Evolutionary conservation across 92 coral and sea anemone species (phyloP), one percentile per base, ranked within the genome.

Genomic region (Metridium senile): DNA sequence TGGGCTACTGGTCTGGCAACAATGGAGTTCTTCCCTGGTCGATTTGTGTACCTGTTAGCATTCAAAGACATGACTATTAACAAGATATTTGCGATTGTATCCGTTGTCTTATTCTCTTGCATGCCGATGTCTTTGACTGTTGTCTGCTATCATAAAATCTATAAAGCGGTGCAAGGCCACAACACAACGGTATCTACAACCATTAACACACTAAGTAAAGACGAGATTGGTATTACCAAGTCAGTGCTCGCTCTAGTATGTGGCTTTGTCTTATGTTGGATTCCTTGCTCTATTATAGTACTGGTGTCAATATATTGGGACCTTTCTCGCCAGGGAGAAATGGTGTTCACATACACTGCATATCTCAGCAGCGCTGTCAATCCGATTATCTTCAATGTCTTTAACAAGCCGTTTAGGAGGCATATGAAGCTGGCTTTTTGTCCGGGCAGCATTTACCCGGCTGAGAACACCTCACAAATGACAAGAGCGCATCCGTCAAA

Each of bases 161-260:
- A 29, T 31, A 58, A 71, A 51, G 72, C 62, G 18, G 72, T 80
- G 33, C 71, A 61, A 58, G 28, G 9, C 0, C 84, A 80, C 26
- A 70, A 80, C 34, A 71, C 25, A 1, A 49, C 26, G 22, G 71
- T 80, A 7, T 34, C 62, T 4, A 27, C 77, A 21, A 67, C 56
- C 21, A 22, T 65, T 20, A 52, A 66, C 43, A 33, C 57, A 63
- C 28, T 72, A 30, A 72, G 76, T 21, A 72, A 72, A 8, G 76
- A 72, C 27, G 76, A 72, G 31, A 22, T 72, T 26, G 46, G 33
- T n/a, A 31, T 72, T 28, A 70, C 75, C 1, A 70, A 77, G 74
- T 77, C 82, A 35, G 83, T 68, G 22, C 83, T 78, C 8, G 83
- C 83, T n/a, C 21, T 78, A 27, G 83, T 78, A 3, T 78, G 83